Percentiles rank a stretch among this genome's conserved stretches.
Conservation (phyloP, 2,113 vertebrate genomes). For the Oxyruncus cristatus region DNA sequence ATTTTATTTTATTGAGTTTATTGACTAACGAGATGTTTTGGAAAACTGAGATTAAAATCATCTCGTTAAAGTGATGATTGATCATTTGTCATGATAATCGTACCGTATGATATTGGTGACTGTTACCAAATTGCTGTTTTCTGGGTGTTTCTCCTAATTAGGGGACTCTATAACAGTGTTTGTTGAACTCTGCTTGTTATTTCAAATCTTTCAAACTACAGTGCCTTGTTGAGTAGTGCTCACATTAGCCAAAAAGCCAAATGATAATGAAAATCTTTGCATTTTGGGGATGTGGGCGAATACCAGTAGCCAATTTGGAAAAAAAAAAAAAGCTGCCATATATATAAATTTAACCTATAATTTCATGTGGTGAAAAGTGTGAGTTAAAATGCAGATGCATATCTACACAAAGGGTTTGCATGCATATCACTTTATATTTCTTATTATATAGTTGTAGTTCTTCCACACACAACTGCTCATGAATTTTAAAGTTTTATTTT, state of each 20-base stretch:
- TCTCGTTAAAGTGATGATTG: conserved; percentile 30
- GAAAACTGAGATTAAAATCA: not conserved
- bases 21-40: not conserved
- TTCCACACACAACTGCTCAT: conserved; percentile 60
- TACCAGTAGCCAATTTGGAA: no score
- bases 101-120: not conserved
- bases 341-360: not conserved
- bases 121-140: conserved; percentile 48
- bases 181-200: not conserved
- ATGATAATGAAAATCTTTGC: conserved; percentile 10
- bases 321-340: not conserved
- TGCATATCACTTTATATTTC: conserved; percentile 37
- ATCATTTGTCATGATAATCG: conserved; percentile 34
- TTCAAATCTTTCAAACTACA: not conserved
- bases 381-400: not conserved
- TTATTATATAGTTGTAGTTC: conserved; percentile 41
- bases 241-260: not conserved
- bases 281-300: no score
- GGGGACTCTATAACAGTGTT: not conserved
- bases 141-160: not conserved
- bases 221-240: not conserved
- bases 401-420: not conserved
- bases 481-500: conserved; percentile 76
- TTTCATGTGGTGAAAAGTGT: not conserved
- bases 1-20: not conserved